phyloP scores from a whole-genome alignment of 2,797 vertebrate species.

The Momotus momota region DNA sequence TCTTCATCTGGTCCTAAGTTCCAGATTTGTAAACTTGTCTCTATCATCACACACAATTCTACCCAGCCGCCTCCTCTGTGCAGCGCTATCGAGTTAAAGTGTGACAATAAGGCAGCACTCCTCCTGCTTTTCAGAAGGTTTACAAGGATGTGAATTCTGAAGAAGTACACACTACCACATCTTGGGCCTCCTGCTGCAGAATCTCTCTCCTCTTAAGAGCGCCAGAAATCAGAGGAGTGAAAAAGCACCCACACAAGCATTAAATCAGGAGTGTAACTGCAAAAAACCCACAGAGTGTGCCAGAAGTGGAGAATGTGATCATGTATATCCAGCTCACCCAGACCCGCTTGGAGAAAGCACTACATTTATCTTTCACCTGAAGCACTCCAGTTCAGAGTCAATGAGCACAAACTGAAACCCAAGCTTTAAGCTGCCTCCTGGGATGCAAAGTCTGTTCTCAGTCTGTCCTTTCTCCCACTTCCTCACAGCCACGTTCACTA shows the following conservation, averaged over 20 bases:
- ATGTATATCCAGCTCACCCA: neutral
- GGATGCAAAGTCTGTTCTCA: neutral
- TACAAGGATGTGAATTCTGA: neutral
- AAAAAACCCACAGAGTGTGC: rapidly evolving
- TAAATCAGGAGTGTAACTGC: rapidly evolving
- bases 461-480: neutral
- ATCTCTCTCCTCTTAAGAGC: neutral
- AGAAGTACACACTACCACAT: neutral
- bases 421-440: neutral
- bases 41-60: rapidly evolving
- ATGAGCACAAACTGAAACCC: neutral
- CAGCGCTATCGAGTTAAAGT: neutral
- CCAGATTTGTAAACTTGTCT: neutral
- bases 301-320: neutral
- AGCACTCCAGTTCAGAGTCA: neutral
- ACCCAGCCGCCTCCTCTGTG: neutral
- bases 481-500: rapidly evolving
- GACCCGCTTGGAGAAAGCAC: neutral
- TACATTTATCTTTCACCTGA: neutral
- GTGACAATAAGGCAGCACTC: neutral
- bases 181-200: neutral
- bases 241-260: neutral
- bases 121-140: neutral
- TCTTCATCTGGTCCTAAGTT: neutral
- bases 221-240: neutral